Percentiles rank a stretch among this genome's conserved stretches.
Conservation (phyloP, 2,888 invertebrate species). For the Aporophyla nigra region DNA sequence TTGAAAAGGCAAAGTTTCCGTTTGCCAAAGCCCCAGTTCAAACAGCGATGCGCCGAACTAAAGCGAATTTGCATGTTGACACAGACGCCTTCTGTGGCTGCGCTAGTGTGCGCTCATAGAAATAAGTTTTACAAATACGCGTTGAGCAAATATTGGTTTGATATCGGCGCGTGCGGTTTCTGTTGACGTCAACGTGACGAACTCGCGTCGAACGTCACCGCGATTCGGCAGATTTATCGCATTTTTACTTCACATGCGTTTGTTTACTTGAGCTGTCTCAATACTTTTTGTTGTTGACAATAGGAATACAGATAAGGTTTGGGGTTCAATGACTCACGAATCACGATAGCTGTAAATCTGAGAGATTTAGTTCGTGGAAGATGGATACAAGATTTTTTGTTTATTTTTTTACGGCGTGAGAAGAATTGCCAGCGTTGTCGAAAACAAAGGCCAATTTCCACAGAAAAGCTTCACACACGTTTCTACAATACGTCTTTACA, state of each 20-base stretch:
- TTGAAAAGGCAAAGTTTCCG: conserved; percentile 78
- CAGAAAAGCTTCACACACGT: conserved; percentile 4
- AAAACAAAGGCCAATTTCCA: not conserved
- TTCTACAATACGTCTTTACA: conserved; percentile 18
- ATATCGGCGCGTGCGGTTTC: conserved; percentile 68
- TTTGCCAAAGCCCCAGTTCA: conserved; percentile 77
- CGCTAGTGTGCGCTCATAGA: conserved; percentile 68
- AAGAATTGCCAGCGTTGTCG: conserved; percentile 13
- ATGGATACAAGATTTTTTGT: conserved; percentile 23
- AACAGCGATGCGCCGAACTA: conserved; percentile 82
- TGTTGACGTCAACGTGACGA: conserved; percentile 60
- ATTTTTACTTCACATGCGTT: conserved; percentile 51
- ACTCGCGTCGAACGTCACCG: conserved; percentile 36
- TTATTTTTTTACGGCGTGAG: conserved; percentile 21
- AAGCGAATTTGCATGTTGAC: conserved; percentile 84
- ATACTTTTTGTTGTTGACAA: conserved; percentile 59
- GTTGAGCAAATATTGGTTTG: conserved; percentile 73
- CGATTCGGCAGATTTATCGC: conserved; percentile 55
- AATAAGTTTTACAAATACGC: conserved; percentile 79
- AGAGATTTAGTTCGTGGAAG: conserved; percentile 33
- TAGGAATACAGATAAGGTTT: conserved; percentile 51
- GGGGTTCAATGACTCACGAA: conserved; percentile 42
- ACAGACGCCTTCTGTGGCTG: conserved; percentile 62
- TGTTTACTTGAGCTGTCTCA: conserved; percentile 50
- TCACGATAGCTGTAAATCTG: conserved; percentile 45